Conservation (phyloP, 37 sponge, comb jelly and placozoan genomes). For the Amphimedon queenslandica region DNA sequence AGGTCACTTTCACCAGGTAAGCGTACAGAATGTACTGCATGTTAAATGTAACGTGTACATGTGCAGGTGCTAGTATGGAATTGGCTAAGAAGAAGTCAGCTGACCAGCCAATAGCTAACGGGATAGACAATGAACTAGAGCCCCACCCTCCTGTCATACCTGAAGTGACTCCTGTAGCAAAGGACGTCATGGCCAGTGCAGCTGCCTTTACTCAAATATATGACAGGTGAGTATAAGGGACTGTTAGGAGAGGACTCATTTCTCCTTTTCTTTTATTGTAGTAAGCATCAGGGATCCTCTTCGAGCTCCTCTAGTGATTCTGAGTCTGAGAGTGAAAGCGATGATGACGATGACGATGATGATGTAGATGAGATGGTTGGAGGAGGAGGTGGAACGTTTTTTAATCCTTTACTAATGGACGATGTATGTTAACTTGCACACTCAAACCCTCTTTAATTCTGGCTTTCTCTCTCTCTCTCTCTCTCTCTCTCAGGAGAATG, state of each 20-base stretch:
- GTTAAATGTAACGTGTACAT: too few species aligned
- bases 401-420: too few species aligned
- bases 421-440: too few species aligned
- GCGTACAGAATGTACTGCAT: too few species aligned
- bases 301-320: background rate
- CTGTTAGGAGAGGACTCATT: too few species aligned
- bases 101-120: too few species aligned
- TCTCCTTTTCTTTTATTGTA: background rate
- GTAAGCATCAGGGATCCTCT: background rate
- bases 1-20: too few species aligned
- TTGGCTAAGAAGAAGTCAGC: too few species aligned
- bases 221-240: background rate
- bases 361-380: too few species aligned
- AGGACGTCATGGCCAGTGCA: background rate
- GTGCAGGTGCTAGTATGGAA: too few species aligned
- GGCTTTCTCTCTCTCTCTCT: conserved; percentile 1
- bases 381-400: too few species aligned
- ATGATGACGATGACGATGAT: conserved; percentile 7
- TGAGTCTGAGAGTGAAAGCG: conserved; percentile 5
- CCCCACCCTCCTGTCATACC: background rate
- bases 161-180: background rate
- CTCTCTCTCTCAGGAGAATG: conserved; percentile 2
- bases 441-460: background rate
- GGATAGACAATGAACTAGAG: too few species aligned
- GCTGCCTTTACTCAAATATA: background rate